Evolutionary conservation across 2,888 invertebrate species (phyloP), one percentile per base, ranked within the genome.

Genomic region (Trichopria drosophilae): DNA sequence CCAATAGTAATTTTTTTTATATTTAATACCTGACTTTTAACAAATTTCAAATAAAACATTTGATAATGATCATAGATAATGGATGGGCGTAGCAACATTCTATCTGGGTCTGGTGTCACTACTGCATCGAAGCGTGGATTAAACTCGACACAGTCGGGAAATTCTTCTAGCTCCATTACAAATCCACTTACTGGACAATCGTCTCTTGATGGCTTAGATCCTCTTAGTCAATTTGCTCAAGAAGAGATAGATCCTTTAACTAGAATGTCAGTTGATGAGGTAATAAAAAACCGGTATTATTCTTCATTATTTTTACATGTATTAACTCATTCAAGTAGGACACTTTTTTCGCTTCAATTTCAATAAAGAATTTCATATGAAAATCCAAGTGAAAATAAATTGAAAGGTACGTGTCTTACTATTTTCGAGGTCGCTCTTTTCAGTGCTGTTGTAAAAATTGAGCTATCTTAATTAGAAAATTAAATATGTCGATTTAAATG

Each of bases 151-250:
- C 73, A 74, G 49, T 65, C 64, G 9, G 76, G 78, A 19, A 60
- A 73, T 13, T 61, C 69, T 48, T 72, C 73, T 19, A 69, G 71
- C 9, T 70, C 79, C 28, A 74, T 81, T 23, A 64, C 67, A 6
- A 82, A 84, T 65, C 81, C 82, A 4, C 73, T 67, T 3, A 48
- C 55, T 4, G 65, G 59, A 44, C 68, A 80, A 47, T 72, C 77
- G 6, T 81, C 83, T 23, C 71, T 89, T 3, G 88, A 88, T 68
- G 87, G 87, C 20, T 78, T 82, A 0, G 89, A 90, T 77, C 90
- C 90, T 0, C 74, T 90, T 19, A 86, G 86, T 15, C 84, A 84
- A 64, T 85, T 88, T 75, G 84, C 84, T 3, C 78, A 80, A 42
- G 82, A 83, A 57, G 74, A 79, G 22, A 75, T 83, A 67, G 86